These are phyloP conservation scores for Porites rus DNA, from an alignment of 92 coral and sea anemone genomes.

Conservation along the genomic window DNA sequence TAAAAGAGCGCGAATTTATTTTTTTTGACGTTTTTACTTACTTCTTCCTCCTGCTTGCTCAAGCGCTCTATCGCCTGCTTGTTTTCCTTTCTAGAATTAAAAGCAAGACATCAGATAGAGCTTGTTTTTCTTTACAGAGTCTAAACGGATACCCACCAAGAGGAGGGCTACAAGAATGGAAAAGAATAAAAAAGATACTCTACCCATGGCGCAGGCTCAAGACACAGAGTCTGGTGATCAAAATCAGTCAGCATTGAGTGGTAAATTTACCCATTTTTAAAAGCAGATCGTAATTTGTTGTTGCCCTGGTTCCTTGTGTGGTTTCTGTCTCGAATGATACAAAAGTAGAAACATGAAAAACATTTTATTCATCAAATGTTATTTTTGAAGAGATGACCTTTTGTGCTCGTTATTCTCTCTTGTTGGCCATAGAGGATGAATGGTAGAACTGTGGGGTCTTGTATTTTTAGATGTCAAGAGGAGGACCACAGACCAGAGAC, in stretches of 20 bases:
- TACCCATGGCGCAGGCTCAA: not conserved
- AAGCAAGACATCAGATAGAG: not conserved
- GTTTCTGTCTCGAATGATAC: too few relatives aligned
- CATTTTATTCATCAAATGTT: too few relatives aligned
- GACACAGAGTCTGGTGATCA: not conserved
- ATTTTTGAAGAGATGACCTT: too few relatives aligned
- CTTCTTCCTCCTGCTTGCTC: too few relatives aligned
- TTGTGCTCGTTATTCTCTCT: too few relatives aligned
- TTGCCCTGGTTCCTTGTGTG: too few relatives aligned
- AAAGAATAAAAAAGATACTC: not conserved
- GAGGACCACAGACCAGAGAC: not conserved
- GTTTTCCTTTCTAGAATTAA: not conserved
- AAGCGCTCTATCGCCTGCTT: not conserved
- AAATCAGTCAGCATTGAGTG: slow-evolving; percentile 1
- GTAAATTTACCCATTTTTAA: not conserved
- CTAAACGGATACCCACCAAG: not conserved
- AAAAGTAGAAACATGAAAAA: too few relatives aligned
- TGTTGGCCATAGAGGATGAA: too few relatives aligned
- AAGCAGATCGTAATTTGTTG: too few relatives aligned
- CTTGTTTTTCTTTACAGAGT: not conserved
- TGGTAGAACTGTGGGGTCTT: not conserved
- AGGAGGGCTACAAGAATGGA: not conserved
- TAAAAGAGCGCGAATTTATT: too few relatives aligned
- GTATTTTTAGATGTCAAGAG: not conserved
- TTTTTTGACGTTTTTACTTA: too few relatives aligned